Evolutionary conservation across 92 coral and sea anemone species (phyloP), one percentile per base, ranked within the genome.

Genomic region (Actinostola sp.): DNA sequence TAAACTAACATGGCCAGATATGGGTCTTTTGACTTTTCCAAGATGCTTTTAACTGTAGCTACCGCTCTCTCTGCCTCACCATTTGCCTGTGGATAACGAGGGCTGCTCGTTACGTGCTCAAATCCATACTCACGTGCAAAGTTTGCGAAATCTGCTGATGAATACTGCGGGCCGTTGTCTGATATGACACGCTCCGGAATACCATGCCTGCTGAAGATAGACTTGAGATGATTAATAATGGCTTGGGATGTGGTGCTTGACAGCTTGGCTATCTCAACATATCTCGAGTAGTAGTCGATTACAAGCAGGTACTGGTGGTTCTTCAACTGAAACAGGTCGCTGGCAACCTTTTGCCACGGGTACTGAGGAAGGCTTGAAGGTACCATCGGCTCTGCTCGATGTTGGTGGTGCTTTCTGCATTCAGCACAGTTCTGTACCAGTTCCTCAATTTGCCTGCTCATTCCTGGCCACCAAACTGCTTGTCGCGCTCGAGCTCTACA

Each of bases 381-480:
- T 31, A 56, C 61, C 85, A 79, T 79, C 19, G 79, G 72, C 73
- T 79, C 73, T 16, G 63, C 63, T 48, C 44, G 36, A 32, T 69
- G 38, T 25, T 51, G 57, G 10, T 21, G 34, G 1, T 57, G 19
- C 33, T 70, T 59, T 31, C 38, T 24, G 27, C 71, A 79, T 28
- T 25, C 61, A 32, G 39, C 65, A 52, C 85, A 75, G 66, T 73
- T 72, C 27, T 1, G 67, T 52, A 70, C 72, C 3, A 70, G 36
- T 36, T 71, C 63, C 17, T 36, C 44, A 43, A 79, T 71, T 41
- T 79, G 51, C n/a, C 41, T 27, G 34, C 48, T 54, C 49, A 79
- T 58, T 28, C 84, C 72, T 15, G 72, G 78, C 84, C 84, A 61
- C 78, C 84, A 71, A 2, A 62, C 50, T 1, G 72, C 42, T 31